Conservation (phyloP, 2,797 vertebrate species). For the Choloepus didactylus region DNA sequence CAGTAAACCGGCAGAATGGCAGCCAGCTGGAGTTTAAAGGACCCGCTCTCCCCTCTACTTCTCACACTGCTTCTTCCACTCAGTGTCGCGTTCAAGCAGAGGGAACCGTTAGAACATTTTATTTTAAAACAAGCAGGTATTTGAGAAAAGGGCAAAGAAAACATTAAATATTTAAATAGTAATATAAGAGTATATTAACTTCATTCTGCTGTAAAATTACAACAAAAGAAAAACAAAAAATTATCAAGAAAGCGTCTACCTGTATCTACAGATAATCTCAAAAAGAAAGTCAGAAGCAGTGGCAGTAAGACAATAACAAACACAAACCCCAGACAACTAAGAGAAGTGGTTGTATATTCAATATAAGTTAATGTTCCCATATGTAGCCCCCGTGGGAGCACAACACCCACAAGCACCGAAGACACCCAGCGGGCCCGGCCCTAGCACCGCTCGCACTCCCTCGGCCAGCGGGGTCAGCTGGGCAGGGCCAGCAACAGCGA, state of each 20-base stretch:
- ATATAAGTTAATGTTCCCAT: too few relatives aligned
- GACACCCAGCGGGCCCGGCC: neutral
- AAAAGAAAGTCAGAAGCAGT: neutral
- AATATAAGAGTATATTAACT: neutral
- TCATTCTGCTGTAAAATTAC: neutral
- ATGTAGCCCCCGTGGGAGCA: neutral
- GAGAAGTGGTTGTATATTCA: neutral
- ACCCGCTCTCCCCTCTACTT: too few relatives aligned
- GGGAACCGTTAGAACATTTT: too few relatives aligned
- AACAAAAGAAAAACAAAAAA: neutral
- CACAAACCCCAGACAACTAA: neutral
- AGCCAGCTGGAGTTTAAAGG: too few relatives aligned
- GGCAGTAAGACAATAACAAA: neutral
- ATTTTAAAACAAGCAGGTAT: neutral
- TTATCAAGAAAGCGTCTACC: neutral
- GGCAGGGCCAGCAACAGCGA: neutral
- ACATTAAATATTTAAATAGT: neutral
- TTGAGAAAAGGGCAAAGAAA: neutral
- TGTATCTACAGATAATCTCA: neutral
- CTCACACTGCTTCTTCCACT: too few relatives aligned
- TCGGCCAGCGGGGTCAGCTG: neutral
- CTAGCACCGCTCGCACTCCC: neutral
- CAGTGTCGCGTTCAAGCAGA: too few relatives aligned
- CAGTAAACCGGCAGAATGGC: too few relatives aligned
- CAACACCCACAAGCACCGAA: neutral